Conservation (phyloP, 2,888 invertebrate species). For the Belgica antarctica region DNA sequence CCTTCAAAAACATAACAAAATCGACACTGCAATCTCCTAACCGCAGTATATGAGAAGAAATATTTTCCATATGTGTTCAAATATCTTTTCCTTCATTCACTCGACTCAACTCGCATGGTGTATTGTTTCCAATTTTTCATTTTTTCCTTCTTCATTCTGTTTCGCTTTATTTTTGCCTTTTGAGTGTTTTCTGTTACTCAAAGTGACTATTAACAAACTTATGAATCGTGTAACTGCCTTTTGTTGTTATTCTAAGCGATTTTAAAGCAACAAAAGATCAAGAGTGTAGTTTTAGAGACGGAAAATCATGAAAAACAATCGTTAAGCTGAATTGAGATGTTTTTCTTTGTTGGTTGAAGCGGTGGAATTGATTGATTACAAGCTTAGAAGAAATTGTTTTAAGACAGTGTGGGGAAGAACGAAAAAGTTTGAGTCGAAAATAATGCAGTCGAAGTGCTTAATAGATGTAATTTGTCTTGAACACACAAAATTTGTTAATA, state of each 20-base stretch:
- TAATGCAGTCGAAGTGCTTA: too few relatives aligned
- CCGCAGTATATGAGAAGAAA: neutral
- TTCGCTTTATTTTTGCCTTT: neutral
- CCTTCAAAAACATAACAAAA: too few relatives aligned
- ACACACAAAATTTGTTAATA: too few relatives aligned
- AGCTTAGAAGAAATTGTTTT: too few relatives aligned
- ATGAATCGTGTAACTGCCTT: slow-evolving; percentile 25
- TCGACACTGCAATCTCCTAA: neutral
- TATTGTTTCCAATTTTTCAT: slow-evolving; percentile 28
- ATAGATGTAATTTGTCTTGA: too few relatives aligned
- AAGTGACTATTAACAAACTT: slow-evolving; percentile 29
- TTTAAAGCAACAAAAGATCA: slow-evolving; percentile 10
- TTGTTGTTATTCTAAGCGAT: slow-evolving; percentile 16
- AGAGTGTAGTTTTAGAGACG: neutral
- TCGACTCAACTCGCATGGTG: slow-evolving; percentile 1
- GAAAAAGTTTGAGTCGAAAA: too few relatives aligned
- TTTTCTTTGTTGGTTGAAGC: neutral
- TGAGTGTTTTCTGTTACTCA: neutral
- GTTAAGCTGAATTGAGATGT: slow-evolving; percentile 14
- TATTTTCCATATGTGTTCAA: slow-evolving; percentile 20
- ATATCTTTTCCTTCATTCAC: neutral
- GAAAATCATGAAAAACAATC: slow-evolving; percentile 12
- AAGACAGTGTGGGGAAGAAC: too few relatives aligned
- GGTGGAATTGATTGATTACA: neutral
- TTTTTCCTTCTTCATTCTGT: neutral